These are phyloP conservation scores for Prosopocoilus inquinatus DNA, from an alignment of 2,888 invertebrate species.

Conservation along the genomic window DNA sequence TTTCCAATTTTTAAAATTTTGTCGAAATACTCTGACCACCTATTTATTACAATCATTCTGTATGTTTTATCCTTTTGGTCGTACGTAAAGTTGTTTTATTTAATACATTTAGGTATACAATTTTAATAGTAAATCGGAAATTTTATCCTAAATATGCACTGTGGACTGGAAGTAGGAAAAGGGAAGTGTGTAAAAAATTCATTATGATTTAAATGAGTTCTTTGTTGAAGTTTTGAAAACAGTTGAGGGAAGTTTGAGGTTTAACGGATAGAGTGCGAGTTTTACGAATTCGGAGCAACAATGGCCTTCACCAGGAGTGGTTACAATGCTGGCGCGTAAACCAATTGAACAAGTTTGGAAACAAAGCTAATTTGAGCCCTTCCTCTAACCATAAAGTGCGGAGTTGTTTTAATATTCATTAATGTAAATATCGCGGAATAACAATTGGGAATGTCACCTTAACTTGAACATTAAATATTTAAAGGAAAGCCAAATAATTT, in stretches of 20 bases:
- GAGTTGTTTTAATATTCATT: constrained; percentile 5
- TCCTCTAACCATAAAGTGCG: not conserved
- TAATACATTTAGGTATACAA: too few species aligned
- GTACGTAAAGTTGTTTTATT: too few species aligned
- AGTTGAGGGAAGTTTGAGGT: not conserved
- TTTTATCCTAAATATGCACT: too few species aligned
- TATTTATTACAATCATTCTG: too few species aligned
- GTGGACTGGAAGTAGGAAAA: too few species aligned
- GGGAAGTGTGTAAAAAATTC: too few species aligned
- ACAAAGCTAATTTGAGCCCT: constrained; percentile 3
- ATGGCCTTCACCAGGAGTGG: not conserved
- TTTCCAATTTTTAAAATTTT: too few species aligned
- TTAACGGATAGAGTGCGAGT: not conserved
- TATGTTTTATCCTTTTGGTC: too few species aligned
- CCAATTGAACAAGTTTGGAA: constrained; percentile 4
- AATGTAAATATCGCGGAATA: constrained; percentile 2
- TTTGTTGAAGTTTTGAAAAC: not conserved
- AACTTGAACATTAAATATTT: not conserved
- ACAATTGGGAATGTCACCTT: not conserved
- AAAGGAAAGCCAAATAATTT: constrained; percentile 1
- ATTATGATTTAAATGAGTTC: not conserved
- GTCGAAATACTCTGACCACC: too few species aligned
- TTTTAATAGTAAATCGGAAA: too few species aligned
- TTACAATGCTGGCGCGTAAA: constrained; percentile 2
- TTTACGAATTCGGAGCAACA: constrained; percentile 2